Conservation (phyloP, 2,797 vertebrate species). For the Acridotheres tristis region DNA sequence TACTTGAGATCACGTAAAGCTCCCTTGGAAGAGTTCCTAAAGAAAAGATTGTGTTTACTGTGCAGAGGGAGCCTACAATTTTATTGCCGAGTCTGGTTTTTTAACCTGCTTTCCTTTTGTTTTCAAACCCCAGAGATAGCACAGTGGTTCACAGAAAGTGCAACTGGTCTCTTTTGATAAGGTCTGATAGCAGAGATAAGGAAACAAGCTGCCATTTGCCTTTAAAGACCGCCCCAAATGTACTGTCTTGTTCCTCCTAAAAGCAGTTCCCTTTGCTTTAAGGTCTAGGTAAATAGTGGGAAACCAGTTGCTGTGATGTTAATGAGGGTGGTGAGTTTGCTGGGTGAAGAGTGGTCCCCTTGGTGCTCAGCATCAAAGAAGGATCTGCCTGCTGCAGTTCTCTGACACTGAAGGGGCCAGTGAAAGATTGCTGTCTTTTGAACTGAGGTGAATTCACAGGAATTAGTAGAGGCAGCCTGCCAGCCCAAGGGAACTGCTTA, state of each 20-base stretch:
- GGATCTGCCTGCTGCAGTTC: background rate
- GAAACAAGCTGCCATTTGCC: background rate
- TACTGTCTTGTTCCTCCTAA: background rate
- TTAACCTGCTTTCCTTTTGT: conserved; percentile 14
- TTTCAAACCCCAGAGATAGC: conserved; percentile 19
- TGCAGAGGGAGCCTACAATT: background rate
- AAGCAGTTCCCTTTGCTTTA: background rate
- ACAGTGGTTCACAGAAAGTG: background rate
- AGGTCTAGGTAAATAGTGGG: background rate
- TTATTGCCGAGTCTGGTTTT: background rate
- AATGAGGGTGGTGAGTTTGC: background rate
- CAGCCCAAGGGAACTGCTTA: background rate
- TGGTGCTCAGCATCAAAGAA: background rate
- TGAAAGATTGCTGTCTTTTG: background rate
- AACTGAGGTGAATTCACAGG: background rate
- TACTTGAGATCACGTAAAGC: background rate
- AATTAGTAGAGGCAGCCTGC: background rate
- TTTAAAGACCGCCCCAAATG: background rate
- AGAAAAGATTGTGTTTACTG: conserved; percentile 28
- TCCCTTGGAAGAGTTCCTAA: conserved; percentile 22
- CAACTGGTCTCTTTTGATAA: background rate
- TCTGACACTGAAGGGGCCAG: background rate
- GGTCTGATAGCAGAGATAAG: conserved; percentile 19
- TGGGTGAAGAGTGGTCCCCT: background rate
- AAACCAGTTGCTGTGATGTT: background rate